Base-by-base conservation (phyloP, 92 coral and sea anemone species). In the Porites evermanni region DNA sequence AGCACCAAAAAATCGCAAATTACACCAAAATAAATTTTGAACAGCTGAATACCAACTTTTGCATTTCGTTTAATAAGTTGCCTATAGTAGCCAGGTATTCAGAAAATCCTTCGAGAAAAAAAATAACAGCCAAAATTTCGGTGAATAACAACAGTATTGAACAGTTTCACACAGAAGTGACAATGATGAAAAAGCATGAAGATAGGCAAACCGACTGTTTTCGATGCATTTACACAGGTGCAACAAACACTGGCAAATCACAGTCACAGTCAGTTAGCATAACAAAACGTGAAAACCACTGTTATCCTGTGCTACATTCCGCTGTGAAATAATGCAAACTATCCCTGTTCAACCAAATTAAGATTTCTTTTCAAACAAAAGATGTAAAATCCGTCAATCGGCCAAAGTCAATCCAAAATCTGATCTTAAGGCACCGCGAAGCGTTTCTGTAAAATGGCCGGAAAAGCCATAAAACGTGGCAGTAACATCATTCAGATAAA, bases 281-380 rank as follows among this genome's bases (percentile, higher is more conserved):
- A 81, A 19, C 32, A 21, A 6, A 18, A 10, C 59, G 70, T 70
- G 77, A 70, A 81, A 71, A 66, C 21, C 56, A 53, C 74, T 81
- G 67, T 53, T 53, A 54, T 69, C 24, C 60, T 64, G 44, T 16
- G 32, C 13, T 24, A 11, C 14, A 12, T 9, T 58, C 8, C 8
- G 23, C 12, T 32, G n/a, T 56, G 56, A 56, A 2, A 20, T 26
- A 2, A 26, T 24, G 29, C 19, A 81, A 81, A 56, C 68, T 51
- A 1, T 24, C 58, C 86, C 58, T 29, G 59, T 10, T 11, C 20
- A 2, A 38, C 60, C 1, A 3, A 8, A 14, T 19, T 54, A 54
- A 7, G 64, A n/a, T 51, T 78, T 47, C 8, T 38, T 18, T 12
- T 19, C 1, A 67, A 23, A 47, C 72, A 67, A 24, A 67, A 21